phyloP scores from a whole-genome alignment of 2,888 invertebrate genomes.

The Eupithecia exiguata region DNA sequence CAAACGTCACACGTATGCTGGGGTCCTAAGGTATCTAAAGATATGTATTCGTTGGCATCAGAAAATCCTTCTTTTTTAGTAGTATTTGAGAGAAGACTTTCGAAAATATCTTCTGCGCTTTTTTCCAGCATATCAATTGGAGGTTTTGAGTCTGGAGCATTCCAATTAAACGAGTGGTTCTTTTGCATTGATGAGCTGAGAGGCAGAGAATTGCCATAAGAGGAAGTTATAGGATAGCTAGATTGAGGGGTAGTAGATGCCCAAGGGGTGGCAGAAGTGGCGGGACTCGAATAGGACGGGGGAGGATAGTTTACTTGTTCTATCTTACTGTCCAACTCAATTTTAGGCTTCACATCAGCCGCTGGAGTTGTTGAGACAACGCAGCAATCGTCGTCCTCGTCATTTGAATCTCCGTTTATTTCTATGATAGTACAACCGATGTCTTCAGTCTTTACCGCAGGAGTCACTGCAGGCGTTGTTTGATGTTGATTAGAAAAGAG shows the following conservation, averaged over 20 bases:
- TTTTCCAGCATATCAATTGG: conserved; percentile 73
- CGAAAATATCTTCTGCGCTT: conserved; percentile 79
- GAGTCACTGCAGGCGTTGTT: conserved; percentile 35
- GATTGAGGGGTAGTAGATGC: conserved; percentile 22
- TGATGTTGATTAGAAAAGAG: conserved; percentile 42
- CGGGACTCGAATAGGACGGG: conserved; percentile 52
- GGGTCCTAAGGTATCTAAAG: conserved; percentile 85
- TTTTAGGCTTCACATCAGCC: conserved; percentile 74
- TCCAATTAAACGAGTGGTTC: conserved; percentile 79
- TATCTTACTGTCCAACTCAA: conserved; percentile 52
- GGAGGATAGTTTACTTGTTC: conserved; percentile 54
- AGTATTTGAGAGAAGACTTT: conserved; percentile 71
- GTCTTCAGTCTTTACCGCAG: conserved; percentile 72
- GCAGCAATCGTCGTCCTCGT: conserved; percentile 79
- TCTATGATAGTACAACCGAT: conserved; percentile 69
- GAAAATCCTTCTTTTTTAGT: conserved; percentile 71
- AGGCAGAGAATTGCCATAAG: conserved; percentile 52
- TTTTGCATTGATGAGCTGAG: conserved; percentile 66
- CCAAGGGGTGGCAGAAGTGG: conserved; percentile 52
- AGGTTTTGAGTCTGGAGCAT: conserved; percentile 77
- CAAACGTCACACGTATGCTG: conserved; percentile 85
- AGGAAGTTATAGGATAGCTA: conserved; percentile 54
- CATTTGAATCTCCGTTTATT: conserved; percentile 79
- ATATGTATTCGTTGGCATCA: conserved; percentile 85
- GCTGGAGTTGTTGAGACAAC: conserved; percentile 78